A percentile compares a stretch with the other conserved stretches of the same genome.
Conservation (phyloP, 2,113 vertebrate species). For the Platysteira castanea region DNA sequence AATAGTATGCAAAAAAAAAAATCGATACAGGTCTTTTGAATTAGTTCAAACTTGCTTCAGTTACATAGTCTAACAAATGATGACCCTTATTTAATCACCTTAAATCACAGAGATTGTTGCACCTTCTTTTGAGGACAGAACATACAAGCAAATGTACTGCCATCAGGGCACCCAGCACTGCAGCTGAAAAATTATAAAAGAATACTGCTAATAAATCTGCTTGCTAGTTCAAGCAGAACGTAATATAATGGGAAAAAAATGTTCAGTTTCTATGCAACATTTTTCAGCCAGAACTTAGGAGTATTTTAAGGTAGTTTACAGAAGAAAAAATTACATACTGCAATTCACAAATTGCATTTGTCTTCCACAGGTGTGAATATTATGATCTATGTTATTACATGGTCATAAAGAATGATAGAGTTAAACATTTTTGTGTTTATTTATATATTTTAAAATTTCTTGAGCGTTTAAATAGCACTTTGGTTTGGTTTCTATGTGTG, state of each 20-base stretch:
- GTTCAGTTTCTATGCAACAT: not conserved
- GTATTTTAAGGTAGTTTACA: not conserved
- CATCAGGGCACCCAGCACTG: not conserved
- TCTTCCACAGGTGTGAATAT: not conserved
- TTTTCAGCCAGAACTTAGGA: not conserved
- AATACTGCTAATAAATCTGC: not conserved
- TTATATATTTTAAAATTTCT: not conserved
- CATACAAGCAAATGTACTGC: not conserved
- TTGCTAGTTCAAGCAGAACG: not conserved
- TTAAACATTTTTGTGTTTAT: not conserved
- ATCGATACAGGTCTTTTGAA: not conserved
- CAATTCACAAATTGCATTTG: not conserved
- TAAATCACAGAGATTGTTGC: not conserved
- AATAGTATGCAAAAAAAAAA: not conserved
- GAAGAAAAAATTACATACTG: not conserved
- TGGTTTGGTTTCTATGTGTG: not conserved
- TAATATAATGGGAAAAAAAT: not conserved
- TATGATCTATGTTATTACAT: not conserved
- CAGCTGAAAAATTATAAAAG: not conserved
- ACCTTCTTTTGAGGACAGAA: not conserved
- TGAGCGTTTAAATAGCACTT: not conserved
- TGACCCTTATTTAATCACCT: not conserved
- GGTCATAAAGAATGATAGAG: not conserved
- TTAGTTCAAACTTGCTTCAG: not conserved
- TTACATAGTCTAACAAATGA: not conserved